Conservation (phyloP, 2,888 invertebrate species). For the Orthosia incerta region DNA sequence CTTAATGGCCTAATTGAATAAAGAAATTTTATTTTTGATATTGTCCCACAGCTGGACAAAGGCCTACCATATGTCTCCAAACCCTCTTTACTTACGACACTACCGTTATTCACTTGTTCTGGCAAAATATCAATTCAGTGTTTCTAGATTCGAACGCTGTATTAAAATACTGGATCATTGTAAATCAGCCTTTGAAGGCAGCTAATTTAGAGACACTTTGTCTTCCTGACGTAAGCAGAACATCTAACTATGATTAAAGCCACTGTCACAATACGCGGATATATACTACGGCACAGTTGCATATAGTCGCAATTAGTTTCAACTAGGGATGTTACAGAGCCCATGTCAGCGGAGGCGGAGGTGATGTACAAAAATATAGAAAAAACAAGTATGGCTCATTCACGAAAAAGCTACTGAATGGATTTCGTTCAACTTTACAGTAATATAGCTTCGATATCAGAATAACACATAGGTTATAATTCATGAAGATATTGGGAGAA, state of each 20-base stretch:
- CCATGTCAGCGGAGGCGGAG: not conserved
- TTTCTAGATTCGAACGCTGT: not conserved
- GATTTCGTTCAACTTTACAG: no score
- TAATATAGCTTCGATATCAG: no score
- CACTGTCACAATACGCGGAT: constrained; percentile 1
- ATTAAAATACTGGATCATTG: not conserved
- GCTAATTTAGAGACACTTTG: constrained; percentile 15
- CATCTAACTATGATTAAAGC: constrained; percentile 34
- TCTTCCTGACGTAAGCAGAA: constrained; percentile 19
- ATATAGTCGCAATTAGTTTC: constrained; percentile 55
- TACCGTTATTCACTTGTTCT: not conserved
- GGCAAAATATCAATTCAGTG: not conserved
- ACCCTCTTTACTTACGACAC: no score
- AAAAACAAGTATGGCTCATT: no score
- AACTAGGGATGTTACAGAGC: constrained; percentile 25
- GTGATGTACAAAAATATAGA: no score
- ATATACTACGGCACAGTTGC: constrained; percentile 23
- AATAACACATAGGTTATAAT: no score
- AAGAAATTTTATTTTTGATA: no score
- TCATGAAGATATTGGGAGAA: no score
- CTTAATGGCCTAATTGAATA: no score
- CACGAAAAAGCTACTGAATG: no score
- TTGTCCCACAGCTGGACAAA: no score
- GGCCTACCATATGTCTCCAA: no score
- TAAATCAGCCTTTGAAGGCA: not conserved